Evolutionary conservation across 2,113 vertebrate species (phyloP).

Genomic region (Chlorodrepanis virens): DNA sequence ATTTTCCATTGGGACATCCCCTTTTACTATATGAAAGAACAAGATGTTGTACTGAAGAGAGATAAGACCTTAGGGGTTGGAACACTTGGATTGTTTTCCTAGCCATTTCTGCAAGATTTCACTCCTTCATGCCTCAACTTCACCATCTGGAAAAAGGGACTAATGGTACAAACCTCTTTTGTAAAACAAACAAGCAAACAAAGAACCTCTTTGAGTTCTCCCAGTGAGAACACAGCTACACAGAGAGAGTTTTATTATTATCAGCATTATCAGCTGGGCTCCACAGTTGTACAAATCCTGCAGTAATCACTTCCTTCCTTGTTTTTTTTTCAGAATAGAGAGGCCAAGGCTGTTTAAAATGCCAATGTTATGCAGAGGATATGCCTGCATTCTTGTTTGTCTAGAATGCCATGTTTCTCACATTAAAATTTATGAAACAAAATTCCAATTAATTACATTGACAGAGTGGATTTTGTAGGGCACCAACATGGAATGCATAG

Average conservation of each 20-base stretch:
- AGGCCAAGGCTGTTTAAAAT: neutral
- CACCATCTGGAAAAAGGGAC: neutral
- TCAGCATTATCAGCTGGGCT: neutral
- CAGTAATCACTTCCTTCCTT: slow-evolving; percentile 50
- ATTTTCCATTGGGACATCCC: neutral
- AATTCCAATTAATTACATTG: neutral
- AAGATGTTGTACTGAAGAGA: neutral
- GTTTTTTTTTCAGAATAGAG: slow-evolving; percentile 15
- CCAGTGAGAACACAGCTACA: neutral
- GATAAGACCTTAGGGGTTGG: neutral
- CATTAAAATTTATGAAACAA: slow-evolving; percentile 57
- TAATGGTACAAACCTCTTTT: neutral
- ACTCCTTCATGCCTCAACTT: neutral
- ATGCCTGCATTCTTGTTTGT: slow-evolving; percentile 41
- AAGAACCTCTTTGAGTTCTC: neutral
- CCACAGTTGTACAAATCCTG: slow-evolving; percentile 15
- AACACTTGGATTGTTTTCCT: neutral
- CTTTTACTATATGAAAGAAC: neutral
- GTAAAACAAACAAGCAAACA: slow-evolving; percentile 28
- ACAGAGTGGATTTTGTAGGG: neutral
- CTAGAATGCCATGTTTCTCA: slow-evolving; percentile 48
- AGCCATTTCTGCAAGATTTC: neutral
- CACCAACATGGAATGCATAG: neutral
- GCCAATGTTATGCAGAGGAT: slow-evolving; percentile 16
- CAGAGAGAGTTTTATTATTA: slow-evolving; percentile 9